A percentile compares a stretch with the other conserved stretches of the same genome.
These are phyloP conservation scores for Tragelaphus strepsiceros DNA, from an alignment of 2,113 vertebrate genomes.

Conservation along the genomic window DNA sequence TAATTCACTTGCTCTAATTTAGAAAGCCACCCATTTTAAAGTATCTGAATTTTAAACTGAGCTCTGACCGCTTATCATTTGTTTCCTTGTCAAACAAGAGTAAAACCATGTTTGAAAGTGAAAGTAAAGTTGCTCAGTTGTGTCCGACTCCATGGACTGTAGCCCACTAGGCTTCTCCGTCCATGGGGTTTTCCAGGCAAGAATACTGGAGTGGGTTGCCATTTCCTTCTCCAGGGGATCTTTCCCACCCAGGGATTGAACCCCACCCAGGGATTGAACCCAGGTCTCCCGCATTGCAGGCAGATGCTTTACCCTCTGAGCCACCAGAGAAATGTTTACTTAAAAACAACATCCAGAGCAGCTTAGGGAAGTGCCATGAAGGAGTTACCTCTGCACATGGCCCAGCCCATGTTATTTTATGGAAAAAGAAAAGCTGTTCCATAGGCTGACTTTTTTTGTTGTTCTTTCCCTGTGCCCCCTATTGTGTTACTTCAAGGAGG, in stretches of 20 bases:
- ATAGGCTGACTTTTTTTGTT: neutral
- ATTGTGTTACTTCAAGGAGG: neutral
- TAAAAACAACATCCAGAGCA: neutral
- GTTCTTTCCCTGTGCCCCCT: neutral
- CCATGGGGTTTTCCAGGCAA: neutral
- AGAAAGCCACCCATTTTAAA: slow-evolving; percentile 16
- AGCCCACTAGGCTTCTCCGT: neutral
- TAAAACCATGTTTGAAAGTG: neutral
- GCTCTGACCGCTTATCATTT: neutral
- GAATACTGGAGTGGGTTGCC: neutral
- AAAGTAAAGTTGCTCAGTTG: neutral
- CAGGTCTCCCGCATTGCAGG: neutral
- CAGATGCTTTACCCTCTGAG: neutral
- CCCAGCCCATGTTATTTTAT: neutral
- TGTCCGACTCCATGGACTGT: neutral
- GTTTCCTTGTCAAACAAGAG: neutral
- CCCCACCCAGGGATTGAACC: neutral
- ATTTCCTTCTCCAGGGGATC: neutral
- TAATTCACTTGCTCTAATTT: neutral
- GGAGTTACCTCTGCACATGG: neutral
- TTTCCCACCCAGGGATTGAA: neutral
- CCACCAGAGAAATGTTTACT: neutral
- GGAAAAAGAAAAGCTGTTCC: neutral
- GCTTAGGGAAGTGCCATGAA: neutral
- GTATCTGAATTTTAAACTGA: neutral